Base-by-base conservation (phyloP, 2,113 vertebrate genomes). In the Clarias macrocephalus region DNA sequence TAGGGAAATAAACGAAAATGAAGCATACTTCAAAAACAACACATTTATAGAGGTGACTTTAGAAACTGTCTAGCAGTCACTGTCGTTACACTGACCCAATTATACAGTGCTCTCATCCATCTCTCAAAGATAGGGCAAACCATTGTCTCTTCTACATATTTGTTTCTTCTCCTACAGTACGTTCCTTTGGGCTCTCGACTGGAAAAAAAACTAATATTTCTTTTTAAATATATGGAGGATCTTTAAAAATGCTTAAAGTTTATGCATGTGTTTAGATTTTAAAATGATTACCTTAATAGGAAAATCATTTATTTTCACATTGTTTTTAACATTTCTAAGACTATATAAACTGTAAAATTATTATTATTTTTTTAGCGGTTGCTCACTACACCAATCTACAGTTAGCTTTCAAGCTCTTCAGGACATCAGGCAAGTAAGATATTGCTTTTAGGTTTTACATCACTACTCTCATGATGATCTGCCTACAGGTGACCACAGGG, bases 391-490 rank as follows among this genome's bases (percentile, higher is more conserved):
- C 91, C 59, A 19, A 59, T 79, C 56, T 86, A 12, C 28, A 89
- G 91, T 90, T 54, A 88, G 90, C 88, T 87, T 86, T 57, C 25
- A 89, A 59, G 18, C 18, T 82, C 28, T 83, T 56, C 12, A 56
- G 15, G 10, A 79, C 37, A 79, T 56, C 48, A 56, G 18, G 52
- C 15, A 16, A 2, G 52, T 4, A 30, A 37, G 7, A 28, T 56
- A 9, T 16, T 5, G 19, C 48, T 23, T 70, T 70, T 11, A 84
- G 28, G 42, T 8, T 79, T 79, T 19, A 48, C 25, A 68, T 84
- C 68, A 42, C 25, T 16, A n/a, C 68, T 33, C n/a, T 56, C 65
- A 70, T 13, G 1, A 54, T 56, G 62, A 59, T 33, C 48, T 54
- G 42, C 15, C 48, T 56, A 56, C 65, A 5, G 19, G 56, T 0